phyloP scores from a whole-genome alignment of 2,113 vertebrate genomes.

The Ictidomys tridecemlineatus region DNA sequence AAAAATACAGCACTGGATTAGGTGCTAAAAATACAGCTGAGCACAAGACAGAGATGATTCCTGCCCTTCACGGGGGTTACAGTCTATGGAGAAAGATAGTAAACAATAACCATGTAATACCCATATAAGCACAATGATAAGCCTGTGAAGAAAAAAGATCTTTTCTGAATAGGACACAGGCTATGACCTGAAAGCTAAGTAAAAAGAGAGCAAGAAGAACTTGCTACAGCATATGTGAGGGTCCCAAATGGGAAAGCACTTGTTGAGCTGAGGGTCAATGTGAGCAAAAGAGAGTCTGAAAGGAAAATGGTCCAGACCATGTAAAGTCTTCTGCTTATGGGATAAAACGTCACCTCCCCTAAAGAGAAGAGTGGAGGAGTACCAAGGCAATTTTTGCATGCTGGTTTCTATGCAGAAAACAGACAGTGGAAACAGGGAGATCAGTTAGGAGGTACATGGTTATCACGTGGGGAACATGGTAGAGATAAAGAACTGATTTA shows the following conservation, averaged over 20 bases:
- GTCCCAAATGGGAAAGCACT: background rate
- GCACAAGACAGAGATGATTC: background rate
- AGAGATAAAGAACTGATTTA: background rate
- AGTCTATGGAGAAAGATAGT: background rate
- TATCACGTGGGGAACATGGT: background rate
- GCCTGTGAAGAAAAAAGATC: background rate
- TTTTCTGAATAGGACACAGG: background rate
- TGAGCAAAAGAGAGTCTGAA: background rate
- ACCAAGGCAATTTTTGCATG: background rate
- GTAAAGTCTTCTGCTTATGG: background rate
- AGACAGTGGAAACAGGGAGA: background rate
- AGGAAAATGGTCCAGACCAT: background rate
- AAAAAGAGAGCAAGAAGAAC: conserved; percentile 20
- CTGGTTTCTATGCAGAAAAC: background rate
- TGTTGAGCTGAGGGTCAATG: background rate
- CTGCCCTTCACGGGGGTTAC: background rate
- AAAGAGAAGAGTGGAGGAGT: background rate
- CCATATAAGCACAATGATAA: background rate
- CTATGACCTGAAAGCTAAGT: background rate
- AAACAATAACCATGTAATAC: background rate
- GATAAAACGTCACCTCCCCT: background rate
- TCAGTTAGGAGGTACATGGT: background rate
- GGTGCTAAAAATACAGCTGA: background rate
- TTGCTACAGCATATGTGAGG: background rate
- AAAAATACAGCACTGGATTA: background rate